phyloP scores from a whole-genome alignment of 2,888 invertebrate species.

The Xanthia togata region DNA sequence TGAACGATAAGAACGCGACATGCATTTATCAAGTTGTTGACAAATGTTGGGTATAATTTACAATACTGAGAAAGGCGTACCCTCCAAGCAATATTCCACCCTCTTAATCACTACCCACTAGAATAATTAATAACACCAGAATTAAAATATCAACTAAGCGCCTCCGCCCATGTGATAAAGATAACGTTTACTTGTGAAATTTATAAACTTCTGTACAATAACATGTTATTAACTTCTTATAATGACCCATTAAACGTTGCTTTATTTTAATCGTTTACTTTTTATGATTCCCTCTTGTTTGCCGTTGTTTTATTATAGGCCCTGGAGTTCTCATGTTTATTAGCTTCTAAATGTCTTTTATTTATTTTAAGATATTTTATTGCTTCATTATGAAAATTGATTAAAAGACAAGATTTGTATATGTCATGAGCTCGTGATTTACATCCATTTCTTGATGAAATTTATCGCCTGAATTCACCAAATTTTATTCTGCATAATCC shows the following conservation, averaged over 20 bases:
- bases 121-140: conserved; percentile 88
- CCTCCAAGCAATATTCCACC: conserved; percentile 84
- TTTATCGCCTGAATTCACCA: neutral
- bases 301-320: conserved; percentile 49
- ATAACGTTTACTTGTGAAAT: conserved; percentile 66
- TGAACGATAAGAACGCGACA: conserved; percentile 75
- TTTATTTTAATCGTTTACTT: conserved; percentile 56
- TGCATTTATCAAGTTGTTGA: conserved; percentile 62
- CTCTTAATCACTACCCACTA: conserved; percentile 85
- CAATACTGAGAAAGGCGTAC: conserved; percentile 79
- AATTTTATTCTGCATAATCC: neutral
- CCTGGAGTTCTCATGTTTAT: conserved; percentile 44
- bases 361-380: conserved; percentile 25
- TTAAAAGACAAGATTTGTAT: neutral
- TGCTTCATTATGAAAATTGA: conserved; percentile 9
- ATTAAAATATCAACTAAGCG: conserved; percentile 87
- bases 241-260: conserved; percentile 52
- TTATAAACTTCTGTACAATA: conserved; percentile 62
- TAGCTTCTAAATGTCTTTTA: conserved; percentile 22
- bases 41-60: conserved; percentile 63
- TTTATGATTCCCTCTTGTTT: conserved; percentile 48
- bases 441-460: neutral
- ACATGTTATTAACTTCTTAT: conserved; percentile 59
- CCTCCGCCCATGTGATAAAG: conserved; percentile 82
- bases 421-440: neutral